Base-by-base conservation (phyloP, 2,797 vertebrate genomes). In the Capromys pilorides region DNA sequence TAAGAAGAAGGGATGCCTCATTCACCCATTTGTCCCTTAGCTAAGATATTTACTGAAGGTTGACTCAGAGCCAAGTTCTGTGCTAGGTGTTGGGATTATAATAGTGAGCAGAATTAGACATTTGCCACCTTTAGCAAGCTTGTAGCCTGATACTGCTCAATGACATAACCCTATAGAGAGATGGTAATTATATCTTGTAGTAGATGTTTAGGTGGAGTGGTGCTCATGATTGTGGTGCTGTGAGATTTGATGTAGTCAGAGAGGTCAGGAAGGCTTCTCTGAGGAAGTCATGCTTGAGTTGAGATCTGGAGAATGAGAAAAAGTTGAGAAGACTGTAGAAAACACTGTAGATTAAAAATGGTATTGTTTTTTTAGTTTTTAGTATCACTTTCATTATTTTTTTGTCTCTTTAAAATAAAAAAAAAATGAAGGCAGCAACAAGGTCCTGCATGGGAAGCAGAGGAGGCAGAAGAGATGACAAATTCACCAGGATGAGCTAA, bases 291-390 rank as follows among this genome's bases (percentile, higher is more conserved):
- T 82, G 24, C 26, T 69, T 84, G 33, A 64, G 18, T 45, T 86
- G 67, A 81, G 88, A 84, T 81, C 67, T 26, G 51, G 75, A 89
- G 59, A 54, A 61, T 84, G 75, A 93, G 64, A 64, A 59, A 45
- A 87, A 64, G 31, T 22, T 10, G n/a, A 31, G 31, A 12, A 73
- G 26, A 83, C 13, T 67, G 16, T 80, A 92, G 33, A 91, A 86
- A 78, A 57, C 31, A 54, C 2, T 80, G 62, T 3, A 12, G 49
- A 45, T 69, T 45, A 36, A 88, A 61, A 61, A 61, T 61, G 59
- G 59, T 61, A 26, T 24, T 9, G 6, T 24, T 61, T 59, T 61
- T 61, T 57, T 57, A 57, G 54, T 18, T 57, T 57, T 57, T 57
- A 57, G 59, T 26, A 26, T 24, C 7, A 9, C 9, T 61, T 61